Percentiles rank a stretch among this genome's conserved stretches.
Conservation (phyloP, 2,797 vertebrate species). For the Prunella strophiata region DNA sequence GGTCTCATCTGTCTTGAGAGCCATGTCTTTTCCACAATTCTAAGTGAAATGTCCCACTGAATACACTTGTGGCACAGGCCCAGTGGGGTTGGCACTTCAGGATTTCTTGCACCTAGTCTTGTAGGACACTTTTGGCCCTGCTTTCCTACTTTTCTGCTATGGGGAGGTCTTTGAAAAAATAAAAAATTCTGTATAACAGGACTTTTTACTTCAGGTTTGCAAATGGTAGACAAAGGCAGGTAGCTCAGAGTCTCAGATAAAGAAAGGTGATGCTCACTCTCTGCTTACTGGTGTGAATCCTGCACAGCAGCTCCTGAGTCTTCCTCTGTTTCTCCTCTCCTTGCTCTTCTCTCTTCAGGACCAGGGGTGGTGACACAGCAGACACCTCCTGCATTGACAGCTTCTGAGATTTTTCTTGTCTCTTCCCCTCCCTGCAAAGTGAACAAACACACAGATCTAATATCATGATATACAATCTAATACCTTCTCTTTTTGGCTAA, state of each 20-base stretch:
- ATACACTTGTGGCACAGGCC: neutral
- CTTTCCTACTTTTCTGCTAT: neutral
- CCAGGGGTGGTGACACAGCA: neutral
- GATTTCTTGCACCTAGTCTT: neutral
- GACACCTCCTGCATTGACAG: constrained; percentile 1
- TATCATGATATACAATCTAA: neutral
- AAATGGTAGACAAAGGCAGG: neutral
- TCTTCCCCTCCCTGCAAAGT: constrained; percentile 80
- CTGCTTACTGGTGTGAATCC: constrained; percentile 66
- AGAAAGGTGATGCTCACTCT: constrained; percentile 65
- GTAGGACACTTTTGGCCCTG: neutral
- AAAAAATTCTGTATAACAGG: neutral
- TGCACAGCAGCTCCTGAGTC: constrained; percentile 62
- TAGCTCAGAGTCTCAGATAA: neutral
- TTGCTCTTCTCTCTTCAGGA: constrained; percentile 49
- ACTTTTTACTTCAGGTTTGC: neutral
- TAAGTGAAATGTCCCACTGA: neutral
- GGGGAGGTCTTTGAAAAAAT: neutral
- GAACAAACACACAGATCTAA: constrained; percentile 17
- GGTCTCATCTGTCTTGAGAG: neutral
- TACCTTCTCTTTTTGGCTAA: neutral
- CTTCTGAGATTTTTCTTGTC: constrained; percentile 55
- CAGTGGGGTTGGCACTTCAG: neutral
- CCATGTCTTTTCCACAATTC: neutral
- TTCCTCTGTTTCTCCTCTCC: constrained; percentile 64